Base-by-base conservation (phyloP, 2,888 invertebrate species). In the Ichneumon xanthorius region DNA sequence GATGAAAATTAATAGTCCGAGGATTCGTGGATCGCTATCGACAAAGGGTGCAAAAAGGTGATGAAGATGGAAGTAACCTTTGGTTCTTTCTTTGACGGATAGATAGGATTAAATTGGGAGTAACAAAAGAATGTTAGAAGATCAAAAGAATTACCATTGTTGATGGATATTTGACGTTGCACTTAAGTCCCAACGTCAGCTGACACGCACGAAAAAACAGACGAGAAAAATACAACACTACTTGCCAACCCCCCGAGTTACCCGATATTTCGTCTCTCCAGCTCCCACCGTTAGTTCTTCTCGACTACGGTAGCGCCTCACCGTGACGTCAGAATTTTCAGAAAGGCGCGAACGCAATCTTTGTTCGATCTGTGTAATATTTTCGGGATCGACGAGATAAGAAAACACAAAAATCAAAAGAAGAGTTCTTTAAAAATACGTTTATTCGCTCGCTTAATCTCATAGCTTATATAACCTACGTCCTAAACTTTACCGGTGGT, bases 401-500 rank as follows among this genome's bases (percentile, higher is more conserved):
- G 11, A 11, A 14, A 58, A 16, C 45, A 48, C 16, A 48, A 48
- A 48, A 48, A 16, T 14, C 16, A 4, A 48, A 4, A 48, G 4
- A 58, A 22, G 9, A 58, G 7, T 9, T 4, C 11, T 58, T 58
- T 26, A 58, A 7, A 30, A 63, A 63, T 63, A 16, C 30, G 63
- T 58, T 58, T 58, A 58, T 58, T 58, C 14, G 26, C 11, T 58
- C 58, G 26, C 7, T 22, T 58, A 58, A 58, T 58, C 26, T 58
- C 3, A 58, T 58, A 58, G 4, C 58, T 26, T 58, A 63, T 16
- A 63, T 33, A 33, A 30, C 16, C 96, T 97, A 99, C 95, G 99
- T 98, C 95, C 99, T 99, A 94, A 99, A 98, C 95, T 99, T 99
- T 90, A 99, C 98, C 92, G 99, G 96, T 77, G 99, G 99, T 95